Evolutionary conservation across 1,140 invertebrate genomes (phyloP), one percentile per base, ranked within the genome.

Genomic region (Platyscapa corneri): DNA sequence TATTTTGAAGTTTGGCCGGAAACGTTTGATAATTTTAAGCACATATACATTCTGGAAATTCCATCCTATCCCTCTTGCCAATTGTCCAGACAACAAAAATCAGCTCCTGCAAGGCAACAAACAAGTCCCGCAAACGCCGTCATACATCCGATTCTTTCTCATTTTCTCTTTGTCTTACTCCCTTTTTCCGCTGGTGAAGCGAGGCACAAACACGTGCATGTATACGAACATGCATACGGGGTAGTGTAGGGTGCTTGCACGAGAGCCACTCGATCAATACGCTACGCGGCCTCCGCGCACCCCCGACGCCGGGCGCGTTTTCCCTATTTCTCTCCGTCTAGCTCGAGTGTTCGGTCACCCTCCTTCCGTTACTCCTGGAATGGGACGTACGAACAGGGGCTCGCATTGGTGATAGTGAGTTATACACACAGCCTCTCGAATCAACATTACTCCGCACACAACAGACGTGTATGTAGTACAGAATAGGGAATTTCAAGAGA

Each of bases 251-350:
- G 88, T 87, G 88, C 88, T 83, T 83, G 89, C 89, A 90, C 89
- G 89, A 90, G 89, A 93, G 90, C 91, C 91, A 92, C 92, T 93
- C 92, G 92, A 93, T 93, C 92, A 93, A 93, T 93, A 93, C 93
- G 88, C 92, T 91, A 93, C 90, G 91, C 91, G 90, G 90, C 89
- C 91, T 91, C 90, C 90, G 88, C 90, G 56, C 83, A 88, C 90
- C 89, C 89, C 89, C 89, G 49, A 83, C 81, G 82, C 42, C 74
- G 70, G 34, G 74, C 42, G 23, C 67, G 49, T 64, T 84, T 72
- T 78, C 42, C 67, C 56, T 65, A 18, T 80, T 78, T 60, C 82
- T 37, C 75, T 78, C 42, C 53, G 27, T 74, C 67, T 81, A 34
- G 23, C 39, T 65, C 81, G 34, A 53, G 60, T 70, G 49, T 77